Conservation (phyloP, 2,888 invertebrate species). For the Bombyx huttoni region DNA sequence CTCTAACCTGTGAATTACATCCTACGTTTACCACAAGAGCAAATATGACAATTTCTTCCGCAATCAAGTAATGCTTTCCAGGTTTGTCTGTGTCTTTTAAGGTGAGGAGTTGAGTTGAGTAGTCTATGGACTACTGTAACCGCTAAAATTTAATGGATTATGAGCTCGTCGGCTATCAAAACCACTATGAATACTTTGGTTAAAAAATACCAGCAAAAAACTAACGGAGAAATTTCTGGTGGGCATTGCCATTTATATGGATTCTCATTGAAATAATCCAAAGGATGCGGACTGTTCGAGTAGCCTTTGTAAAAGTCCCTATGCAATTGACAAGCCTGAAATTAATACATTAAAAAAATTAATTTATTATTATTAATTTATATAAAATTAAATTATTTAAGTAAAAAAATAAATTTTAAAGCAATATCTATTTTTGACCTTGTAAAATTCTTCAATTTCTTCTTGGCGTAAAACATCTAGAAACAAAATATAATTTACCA, state of each 20-base stretch:
- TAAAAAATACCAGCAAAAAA: slow-evolving; percentile 2
- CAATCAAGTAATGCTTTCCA: no score
- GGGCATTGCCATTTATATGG: slow-evolving; percentile 66
- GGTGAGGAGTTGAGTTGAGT: no score
- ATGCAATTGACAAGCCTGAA: slow-evolving; percentile 67
- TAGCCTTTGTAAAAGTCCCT: slow-evolving; percentile 73
- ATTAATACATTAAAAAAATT: not conserved
- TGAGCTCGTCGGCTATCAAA: no score
- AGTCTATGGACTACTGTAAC: no score
- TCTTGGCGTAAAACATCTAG: slow-evolving; percentile 40
- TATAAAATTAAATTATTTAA: no score
- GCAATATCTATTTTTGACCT: slow-evolving; percentile 12
- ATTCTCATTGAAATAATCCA: slow-evolving; percentile 61
- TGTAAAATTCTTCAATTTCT: slow-evolving; percentile 43
- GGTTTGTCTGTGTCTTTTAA: no score
- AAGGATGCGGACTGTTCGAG: slow-evolving; percentile 64
- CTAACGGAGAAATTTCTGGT: slow-evolving; percentile 51
- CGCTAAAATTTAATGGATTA: no score
- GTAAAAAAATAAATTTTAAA: not conserved
- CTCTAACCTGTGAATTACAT: no score
- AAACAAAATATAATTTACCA: slow-evolving; percentile 43
- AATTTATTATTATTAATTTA: no score
- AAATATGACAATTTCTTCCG: no score
- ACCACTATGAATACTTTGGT: no score
- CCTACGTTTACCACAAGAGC: no score